Percentiles rank a stretch among this genome's conserved stretches.
phyloP scores from a whole-genome alignment of 64 coral and sea anemone genomes.

The Montipora sp. region DNA sequence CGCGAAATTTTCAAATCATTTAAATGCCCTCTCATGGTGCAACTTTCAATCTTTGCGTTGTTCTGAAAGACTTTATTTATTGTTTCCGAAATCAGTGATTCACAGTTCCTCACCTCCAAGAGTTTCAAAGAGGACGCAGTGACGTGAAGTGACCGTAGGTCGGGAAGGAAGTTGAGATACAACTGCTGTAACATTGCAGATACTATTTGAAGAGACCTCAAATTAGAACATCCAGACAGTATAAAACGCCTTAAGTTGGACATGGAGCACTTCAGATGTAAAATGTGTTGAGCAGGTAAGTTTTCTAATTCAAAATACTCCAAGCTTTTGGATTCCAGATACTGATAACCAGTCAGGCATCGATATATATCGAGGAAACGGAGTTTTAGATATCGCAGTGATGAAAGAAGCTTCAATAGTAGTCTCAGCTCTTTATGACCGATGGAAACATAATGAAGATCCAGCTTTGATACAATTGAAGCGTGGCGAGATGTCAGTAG shows the following conservation, averaged over 20 bases:
- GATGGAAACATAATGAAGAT: slow-evolving; percentile 34
- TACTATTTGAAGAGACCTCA: slow-evolving; percentile 17
- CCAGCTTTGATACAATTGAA: slow-evolving; percentile 20
- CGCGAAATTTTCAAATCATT: background rate
- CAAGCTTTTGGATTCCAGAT: slow-evolving; percentile 42
- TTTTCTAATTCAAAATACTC: slow-evolving; percentile 10
- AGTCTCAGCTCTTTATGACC: slow-evolving; percentile 40
- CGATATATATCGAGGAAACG: slow-evolving; percentile 1
- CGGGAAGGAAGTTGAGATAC: background rate
- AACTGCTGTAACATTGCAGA: background rate
- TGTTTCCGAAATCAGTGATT: slow-evolving; percentile 18
- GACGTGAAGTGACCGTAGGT: slow-evolving; percentile 10
- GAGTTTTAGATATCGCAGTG: slow-evolving; percentile 16
- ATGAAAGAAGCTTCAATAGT: background rate
- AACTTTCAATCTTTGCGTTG: slow-evolving; percentile 15
- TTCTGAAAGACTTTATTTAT: background rate
- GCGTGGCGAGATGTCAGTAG: background rate
- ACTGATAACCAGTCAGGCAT: slow-evolving; percentile 30
- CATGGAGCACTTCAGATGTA: slow-evolving; percentile 28
- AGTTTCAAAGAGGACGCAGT: background rate
- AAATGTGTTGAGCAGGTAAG: slow-evolving; percentile 26
- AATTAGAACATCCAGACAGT: background rate
- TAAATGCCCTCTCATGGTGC: slow-evolving; percentile 13
- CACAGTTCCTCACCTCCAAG: slow-evolving; percentile 12
- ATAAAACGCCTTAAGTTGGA: background rate